Evolutionary conservation across 2,888 invertebrate species (phyloP), one percentile per base, ranked within the genome.

Genomic region (Nomada hirtipes): DNA sequence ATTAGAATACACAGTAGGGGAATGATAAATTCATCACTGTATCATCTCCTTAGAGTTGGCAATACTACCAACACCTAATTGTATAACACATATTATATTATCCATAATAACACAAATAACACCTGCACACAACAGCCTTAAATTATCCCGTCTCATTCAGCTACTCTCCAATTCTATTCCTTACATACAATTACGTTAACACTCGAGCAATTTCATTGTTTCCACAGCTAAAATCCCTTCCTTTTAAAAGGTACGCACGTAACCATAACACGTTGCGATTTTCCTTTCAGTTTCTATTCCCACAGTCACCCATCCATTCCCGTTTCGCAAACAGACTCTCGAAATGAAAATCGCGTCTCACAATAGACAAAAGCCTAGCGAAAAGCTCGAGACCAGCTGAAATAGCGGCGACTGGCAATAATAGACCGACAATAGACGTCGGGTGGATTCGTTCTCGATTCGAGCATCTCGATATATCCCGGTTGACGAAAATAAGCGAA

Each of bases 401-500:
- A 68, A 68, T 52, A 67, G 29, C 68, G 67, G 10, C 36, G 20
- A 29, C 29, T 29, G 36, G 15, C 36, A 15, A 55, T 36, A 42
- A 68, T 68, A 68, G 36, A 55, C 18, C 2, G 53, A 36, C 67
- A 42, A 68, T 36, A 20, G 68, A 42, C 53, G 67, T 20, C 53
- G 36, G 53, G 15, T 20, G 42, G 55, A 55, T 44, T 23, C 23
- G 68, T 68, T 68, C 55, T 42, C 53, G 36, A 68, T 69, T 69
- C 57, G 42, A 55, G 18, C 44, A 7, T 57, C 52, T 36, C 53
- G 63, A 29, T 61, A 61, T 70, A 63, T 13, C 18, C 42, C 23
- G 18, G 20, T 73, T 55, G 72, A 52, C 72, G 29, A 63, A 71
- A 71, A 72, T 76, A 71, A 57, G 36, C 47, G 55, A 57, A 53